Conservation (phyloP, 2,113 vertebrate species). For the Nothobranchius kuhntae region DNA sequence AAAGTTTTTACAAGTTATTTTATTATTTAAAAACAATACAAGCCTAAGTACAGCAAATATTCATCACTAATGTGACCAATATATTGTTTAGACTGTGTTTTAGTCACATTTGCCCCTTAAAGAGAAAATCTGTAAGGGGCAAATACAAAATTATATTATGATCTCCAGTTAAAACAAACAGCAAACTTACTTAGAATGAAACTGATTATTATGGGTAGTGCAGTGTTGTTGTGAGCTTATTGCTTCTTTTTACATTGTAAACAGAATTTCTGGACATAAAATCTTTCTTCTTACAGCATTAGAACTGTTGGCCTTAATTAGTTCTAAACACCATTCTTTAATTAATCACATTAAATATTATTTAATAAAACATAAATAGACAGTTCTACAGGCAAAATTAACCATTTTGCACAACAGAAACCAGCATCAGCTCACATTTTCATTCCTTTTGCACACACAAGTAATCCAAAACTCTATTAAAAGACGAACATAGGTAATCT, state of each 20-base stretch:
- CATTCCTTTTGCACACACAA: constrained; percentile 6
- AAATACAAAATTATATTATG: too few relatives aligned
- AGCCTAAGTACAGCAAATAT: too few relatives aligned
- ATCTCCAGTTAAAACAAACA: too few relatives aligned
- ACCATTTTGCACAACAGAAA: constrained; percentile 7
- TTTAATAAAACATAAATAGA: constrained; percentile 37
- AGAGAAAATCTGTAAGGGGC: too few relatives aligned
- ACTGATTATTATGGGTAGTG: background rate
- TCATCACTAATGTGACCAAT: too few relatives aligned
- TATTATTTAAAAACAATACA: too few relatives aligned
- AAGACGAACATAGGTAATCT: constrained; percentile 3
- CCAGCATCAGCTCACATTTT: background rate
- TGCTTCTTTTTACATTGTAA: background rate
- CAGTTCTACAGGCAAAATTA: constrained; percentile 14
- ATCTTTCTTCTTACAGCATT: background rate
- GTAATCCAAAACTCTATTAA: constrained; percentile 3
- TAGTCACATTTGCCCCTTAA: too few relatives aligned
- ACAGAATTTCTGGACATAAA: background rate
- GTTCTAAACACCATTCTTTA: background rate
- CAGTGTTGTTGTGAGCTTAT: background rate
- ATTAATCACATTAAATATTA: background rate
- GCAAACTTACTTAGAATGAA: too few relatives aligned
- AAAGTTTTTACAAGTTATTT: too few relatives aligned
- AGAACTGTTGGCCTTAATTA: background rate
- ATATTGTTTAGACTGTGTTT: too few relatives aligned